Evolutionary conservation across 2,113 vertebrate genomes (phyloP), one percentile per base, ranked within the genome.

Genomic region (Rhineura floridana): DNA sequence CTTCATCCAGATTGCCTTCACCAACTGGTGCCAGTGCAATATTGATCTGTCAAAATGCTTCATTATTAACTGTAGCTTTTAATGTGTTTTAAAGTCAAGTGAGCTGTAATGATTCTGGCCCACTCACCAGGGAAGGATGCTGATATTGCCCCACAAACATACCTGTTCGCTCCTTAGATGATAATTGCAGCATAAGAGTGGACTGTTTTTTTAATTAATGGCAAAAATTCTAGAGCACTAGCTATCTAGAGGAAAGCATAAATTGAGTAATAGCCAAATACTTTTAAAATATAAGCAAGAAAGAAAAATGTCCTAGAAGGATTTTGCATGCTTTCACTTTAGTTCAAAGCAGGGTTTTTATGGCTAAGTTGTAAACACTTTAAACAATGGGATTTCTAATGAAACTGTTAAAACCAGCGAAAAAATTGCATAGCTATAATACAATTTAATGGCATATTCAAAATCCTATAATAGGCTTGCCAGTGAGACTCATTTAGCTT

Each of bases 391-490:
- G 52, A 33, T 85, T 91, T 62, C 62, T 85, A 85, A 85, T 77
- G 70, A 82, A 82, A 77, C 55, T 81, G 78, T 75, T 50, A 76
- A 85, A 67, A 88, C 21, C 59, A n/a, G 42, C 77, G 81, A 81
- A 84, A 85, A 81, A 84, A 85, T 62, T 30, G 87, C 59, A 39
- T 36, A 63, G 70, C 86, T 65, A 59, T 76, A 85, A 91, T 84
- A 85, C 28, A 88, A 67, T 81, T 85, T 91, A 88, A 88, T 85
- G 72, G 77, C 69, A 67, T 87, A 81, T 84, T 84, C 82, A 76
- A 65, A 85, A 81, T 70, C 23, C 78, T 81, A n/a, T 88, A 88
- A 85, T 59, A 39, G 70, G 70, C 50, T 85, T 81, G 63, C 50
- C 59, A 73, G 75, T 44, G 63, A 83, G 36, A 87, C 55, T 83